phyloP scores from a whole-genome alignment of 2,797 vertebrate genomes.

The Coregonus sp. region DNA sequence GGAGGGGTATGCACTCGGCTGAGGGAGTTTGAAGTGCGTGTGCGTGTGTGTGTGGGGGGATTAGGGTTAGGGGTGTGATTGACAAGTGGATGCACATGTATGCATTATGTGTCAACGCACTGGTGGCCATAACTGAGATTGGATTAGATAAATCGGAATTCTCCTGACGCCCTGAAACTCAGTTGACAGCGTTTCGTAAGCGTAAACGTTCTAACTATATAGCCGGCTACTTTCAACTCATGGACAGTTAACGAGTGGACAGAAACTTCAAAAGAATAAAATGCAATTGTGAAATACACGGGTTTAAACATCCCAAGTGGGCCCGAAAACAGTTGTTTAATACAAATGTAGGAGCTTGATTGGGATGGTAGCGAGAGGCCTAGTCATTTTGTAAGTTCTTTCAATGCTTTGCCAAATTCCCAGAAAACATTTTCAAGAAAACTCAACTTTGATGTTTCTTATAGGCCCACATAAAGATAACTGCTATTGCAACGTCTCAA shows the following conservation, averaged over 20 bases:
- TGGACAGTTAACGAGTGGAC: neutral
- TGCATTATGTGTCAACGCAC: conserved; percentile 6
- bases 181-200: neutral
- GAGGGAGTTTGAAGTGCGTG: conserved; percentile 47
- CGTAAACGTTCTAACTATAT: neutral
- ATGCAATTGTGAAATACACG: neutral
- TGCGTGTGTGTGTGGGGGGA: neutral
- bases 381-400: neutral
- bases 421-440: neutral
- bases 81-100: conserved; percentile 16
- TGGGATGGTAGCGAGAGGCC: neutral
- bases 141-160: neutral
- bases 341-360: neutral
- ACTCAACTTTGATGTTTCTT: neutral
- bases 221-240: neutral
- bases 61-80: conserved; percentile 43
- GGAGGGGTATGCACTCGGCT: conserved; percentile 36
- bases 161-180: neutral
- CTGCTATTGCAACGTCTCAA: neutral
- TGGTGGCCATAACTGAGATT: neutral
- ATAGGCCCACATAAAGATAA: neutral
- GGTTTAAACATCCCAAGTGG: neutral
- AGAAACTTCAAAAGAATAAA: neutral
- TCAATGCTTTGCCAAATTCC: neutral
- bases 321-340: no score